Percentiles rank a stretch among this genome's conserved stretches.
These are phyloP conservation scores for Hassar affinis DNA, from an alignment of 2,113 vertebrate genomes.

Conservation along the genomic window DNA sequence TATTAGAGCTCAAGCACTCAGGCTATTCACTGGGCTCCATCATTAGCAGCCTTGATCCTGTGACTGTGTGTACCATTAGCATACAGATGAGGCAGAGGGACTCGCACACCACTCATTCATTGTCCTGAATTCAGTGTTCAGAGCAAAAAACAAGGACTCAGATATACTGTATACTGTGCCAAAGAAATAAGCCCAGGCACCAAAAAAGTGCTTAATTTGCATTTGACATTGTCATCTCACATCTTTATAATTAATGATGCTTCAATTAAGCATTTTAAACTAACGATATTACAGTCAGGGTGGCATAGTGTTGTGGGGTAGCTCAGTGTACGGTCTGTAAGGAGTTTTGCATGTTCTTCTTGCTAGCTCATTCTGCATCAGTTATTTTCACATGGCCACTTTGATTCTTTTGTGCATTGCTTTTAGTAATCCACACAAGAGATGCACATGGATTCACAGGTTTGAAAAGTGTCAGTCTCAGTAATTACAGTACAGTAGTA, in stretches of 20 bases:
- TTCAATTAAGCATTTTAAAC: neutral
- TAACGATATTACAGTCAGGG: neutral
- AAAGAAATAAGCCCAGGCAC: slow-evolving; percentile 7
- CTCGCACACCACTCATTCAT: slow-evolving; percentile 34
- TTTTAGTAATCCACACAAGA: neutral
- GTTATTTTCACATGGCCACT: neutral
- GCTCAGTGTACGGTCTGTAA: neutral
- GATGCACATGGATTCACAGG: neutral
- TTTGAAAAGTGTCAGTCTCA: neutral
- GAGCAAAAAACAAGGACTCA: neutral
- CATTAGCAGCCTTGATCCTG: slow-evolving; percentile 60
- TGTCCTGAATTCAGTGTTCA: slow-evolving; percentile 48
- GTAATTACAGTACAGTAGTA: neutral
- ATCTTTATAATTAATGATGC: slow-evolving; percentile 14
- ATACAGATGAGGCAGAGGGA: slow-evolving; percentile 64
- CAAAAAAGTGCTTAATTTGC: slow-evolving; percentile 37
- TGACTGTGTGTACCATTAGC: slow-evolving; percentile 63
- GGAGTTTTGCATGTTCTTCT: neutral
- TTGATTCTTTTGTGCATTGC: neutral
- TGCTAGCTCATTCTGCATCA: neutral
- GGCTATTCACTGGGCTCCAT: slow-evolving; percentile 58
- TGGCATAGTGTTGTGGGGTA: neutral
- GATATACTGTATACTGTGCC: neutral
- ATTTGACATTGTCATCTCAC: slow-evolving; percentile 32
- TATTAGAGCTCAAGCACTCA: slow-evolving; percentile 56